phyloP scores from a whole-genome alignment of 1,140 invertebrate genomes.

The Drosophila mayri region DNA sequence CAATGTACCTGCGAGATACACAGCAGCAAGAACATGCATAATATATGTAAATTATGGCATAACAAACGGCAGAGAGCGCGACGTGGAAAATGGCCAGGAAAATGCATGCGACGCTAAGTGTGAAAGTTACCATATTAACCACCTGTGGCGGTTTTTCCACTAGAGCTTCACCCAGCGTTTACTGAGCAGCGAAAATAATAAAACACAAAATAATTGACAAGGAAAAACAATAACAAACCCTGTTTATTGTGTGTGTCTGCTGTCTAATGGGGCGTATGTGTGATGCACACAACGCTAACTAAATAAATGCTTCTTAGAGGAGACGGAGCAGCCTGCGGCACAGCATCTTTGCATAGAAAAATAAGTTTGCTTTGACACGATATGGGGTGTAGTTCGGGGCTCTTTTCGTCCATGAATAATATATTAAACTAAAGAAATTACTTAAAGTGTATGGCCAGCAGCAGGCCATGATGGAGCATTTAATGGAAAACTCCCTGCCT shows the following conservation, averaged over 20 bases:
- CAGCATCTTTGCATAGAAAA: conserved; percentile 59
- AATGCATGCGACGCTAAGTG: conserved; percentile 68
- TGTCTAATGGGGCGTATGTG: conserved; percentile 76
- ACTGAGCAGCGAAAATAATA: conserved; percentile 10
- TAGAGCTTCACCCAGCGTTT: not conserved
- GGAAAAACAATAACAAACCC: conserved; percentile 48
- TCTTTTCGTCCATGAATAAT: conserved; percentile 51
- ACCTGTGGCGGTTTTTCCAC: conserved; percentile 64
- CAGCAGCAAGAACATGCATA: conserved; percentile 67
- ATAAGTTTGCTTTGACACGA: conserved; percentile 50
- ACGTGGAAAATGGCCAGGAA: conserved; percentile 9
- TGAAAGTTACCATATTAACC: conserved; percentile 79
- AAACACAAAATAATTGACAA: conserved; percentile 20
- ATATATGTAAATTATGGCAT: conserved; percentile 80
- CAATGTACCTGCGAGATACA: conserved; percentile 72
- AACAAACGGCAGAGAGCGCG: conserved; percentile 47
- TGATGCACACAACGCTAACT: conserved; percentile 68
- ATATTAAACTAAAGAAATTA: conserved; percentile 41
- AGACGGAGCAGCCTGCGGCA: conserved; percentile 3
- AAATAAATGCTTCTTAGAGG: conserved; percentile 64
- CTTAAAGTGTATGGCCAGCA: conserved; percentile 17
- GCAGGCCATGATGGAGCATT: not conserved
- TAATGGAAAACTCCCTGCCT: not conserved
- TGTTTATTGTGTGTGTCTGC: conserved; percentile 71
- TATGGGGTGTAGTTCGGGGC: conserved; percentile 6